Percentiles rank a stretch among this genome's conserved stretches.
These are phyloP conservation scores for Salarias fasciatus DNA, from an alignment of 2,797 vertebrate genomes.

Conservation along the genomic window DNA sequence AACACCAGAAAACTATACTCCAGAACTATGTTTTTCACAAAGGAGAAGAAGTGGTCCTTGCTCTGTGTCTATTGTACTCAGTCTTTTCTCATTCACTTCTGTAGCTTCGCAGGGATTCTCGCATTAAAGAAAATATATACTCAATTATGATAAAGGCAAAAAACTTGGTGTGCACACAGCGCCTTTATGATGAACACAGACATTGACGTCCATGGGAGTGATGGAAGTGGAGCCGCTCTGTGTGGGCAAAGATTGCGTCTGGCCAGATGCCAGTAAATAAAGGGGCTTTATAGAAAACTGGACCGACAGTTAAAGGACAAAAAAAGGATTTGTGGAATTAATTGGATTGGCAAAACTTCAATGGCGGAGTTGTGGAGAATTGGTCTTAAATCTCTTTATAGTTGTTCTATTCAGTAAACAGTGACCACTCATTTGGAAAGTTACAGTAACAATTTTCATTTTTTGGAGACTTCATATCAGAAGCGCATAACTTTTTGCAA, in stretches of 20 bases:
- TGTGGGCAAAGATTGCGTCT: conserved; percentile 33
- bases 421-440: conserved; percentile 21
- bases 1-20: neutral
- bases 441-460: conserved; percentile 8
- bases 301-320: conserved; percentile 39
- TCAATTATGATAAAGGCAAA: conserved; percentile 1
- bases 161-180: neutral
- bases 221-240: conserved; percentile 20
- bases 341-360: conserved; percentile 67
- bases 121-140: conserved; percentile 1
- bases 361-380: conserved; percentile 15
- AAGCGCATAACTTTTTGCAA: conserved; percentile 1
- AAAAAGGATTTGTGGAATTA: conserved; percentile 60
- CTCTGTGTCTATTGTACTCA: accelerated
- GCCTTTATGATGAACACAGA: conserved; percentile 21
- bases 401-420: conserved; percentile 23
- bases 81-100: too few relatives aligned
- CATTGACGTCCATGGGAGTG: conserved; percentile 5
- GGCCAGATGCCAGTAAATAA: conserved; percentile 39
- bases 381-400: conserved; percentile 25
- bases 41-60: neutral
- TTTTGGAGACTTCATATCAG: neutral
- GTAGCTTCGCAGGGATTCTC: neutral
- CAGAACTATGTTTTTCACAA: neutral
- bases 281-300: conserved; percentile 37